These are phyloP conservation scores for Dicerorhinus sumatrensis DNA, from an alignment of 2,113 vertebrate species.

Conservation along the genomic window DNA sequence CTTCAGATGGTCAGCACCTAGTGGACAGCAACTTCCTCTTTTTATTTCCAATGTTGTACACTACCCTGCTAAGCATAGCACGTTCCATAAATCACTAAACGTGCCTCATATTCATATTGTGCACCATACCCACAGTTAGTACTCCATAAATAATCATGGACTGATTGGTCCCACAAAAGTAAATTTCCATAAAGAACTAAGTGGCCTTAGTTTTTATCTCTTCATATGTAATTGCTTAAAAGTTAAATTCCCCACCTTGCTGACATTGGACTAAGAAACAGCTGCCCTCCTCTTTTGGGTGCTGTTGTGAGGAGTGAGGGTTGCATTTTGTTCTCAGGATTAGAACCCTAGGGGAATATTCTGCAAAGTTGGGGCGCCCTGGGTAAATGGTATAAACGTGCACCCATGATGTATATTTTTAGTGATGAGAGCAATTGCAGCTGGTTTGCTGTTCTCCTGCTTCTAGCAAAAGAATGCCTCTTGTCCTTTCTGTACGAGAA, in stretches of 20 bases:
- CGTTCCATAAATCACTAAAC: neutral
- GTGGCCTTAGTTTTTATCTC: slow-evolving; percentile 33
- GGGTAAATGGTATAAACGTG: neutral
- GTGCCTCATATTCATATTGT: neutral
- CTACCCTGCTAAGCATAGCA: neutral
- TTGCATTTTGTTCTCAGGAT: neutral
- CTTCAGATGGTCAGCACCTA: neutral
- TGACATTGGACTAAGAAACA: neutral
- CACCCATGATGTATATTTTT: neutral
- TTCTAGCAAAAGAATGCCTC: neutral
- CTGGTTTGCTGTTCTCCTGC: neutral
- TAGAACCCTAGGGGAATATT: neutral
- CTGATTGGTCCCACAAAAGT: neutral
- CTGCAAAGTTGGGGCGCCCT: neutral
- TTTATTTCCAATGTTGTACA: neutral
- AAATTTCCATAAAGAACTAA: slow-evolving; percentile 32
- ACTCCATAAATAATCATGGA: neutral
- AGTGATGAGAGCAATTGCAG: neutral
- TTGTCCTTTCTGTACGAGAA: neutral
- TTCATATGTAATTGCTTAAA: neutral
- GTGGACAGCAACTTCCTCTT: neutral
- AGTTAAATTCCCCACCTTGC: neutral
- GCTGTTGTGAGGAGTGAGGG: neutral
- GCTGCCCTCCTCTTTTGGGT: neutral
- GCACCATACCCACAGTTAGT: neutral